Percentiles rank a stretch among this genome's conserved stretches.
These are phyloP conservation scores for Automeris io DNA, from an alignment of 2,888 invertebrate species.

Conservation along the genomic window DNA sequence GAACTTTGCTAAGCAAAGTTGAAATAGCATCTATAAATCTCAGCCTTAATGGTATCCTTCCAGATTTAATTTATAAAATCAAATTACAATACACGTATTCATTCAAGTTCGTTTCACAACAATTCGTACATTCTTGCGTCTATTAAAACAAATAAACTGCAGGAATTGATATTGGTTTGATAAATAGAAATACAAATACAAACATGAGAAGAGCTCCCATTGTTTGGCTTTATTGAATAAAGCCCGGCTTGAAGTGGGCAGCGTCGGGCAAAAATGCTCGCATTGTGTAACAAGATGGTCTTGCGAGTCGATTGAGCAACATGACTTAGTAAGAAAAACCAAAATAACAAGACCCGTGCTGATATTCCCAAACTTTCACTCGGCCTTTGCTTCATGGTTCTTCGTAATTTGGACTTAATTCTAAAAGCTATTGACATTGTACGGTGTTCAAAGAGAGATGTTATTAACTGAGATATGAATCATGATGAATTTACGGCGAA, in stretches of 20 bases:
- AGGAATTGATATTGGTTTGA: slow-evolving; percentile 39
- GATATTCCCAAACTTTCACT: slow-evolving; percentile 21
- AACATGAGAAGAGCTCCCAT: slow-evolving; percentile 36
- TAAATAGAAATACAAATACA: slow-evolving; percentile 53
- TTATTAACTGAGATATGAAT: slow-evolving; percentile 10
- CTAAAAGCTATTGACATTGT: slow-evolving; percentile 10
- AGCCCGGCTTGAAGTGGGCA: slow-evolving; percentile 17
- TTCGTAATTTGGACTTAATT: slow-evolving; percentile 18
- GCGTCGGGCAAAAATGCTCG: slow-evolving; percentile 51
- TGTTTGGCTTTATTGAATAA: slow-evolving; percentile 36
- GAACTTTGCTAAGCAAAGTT: too few relatives aligned
- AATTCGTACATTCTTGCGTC: slow-evolving; percentile 5
- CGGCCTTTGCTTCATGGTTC: slow-evolving; percentile 21
- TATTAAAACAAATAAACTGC: slow-evolving; percentile 24
- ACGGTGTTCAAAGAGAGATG: slow-evolving; percentile 11
- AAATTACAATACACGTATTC: not conserved
- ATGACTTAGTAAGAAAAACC: slow-evolving; percentile 19
- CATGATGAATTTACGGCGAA: slow-evolving; percentile 6
- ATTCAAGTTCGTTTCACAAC: not conserved
- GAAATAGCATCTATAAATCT: too few relatives aligned
- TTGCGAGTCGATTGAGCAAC: slow-evolving; percentile 14
- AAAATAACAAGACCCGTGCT: slow-evolving; percentile 22
- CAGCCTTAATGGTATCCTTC: too few relatives aligned
- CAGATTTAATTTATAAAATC: too few relatives aligned
- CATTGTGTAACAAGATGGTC: slow-evolving; percentile 47